A percentile compares a stretch with the other conserved stretches of the same genome.
phyloP scores from a whole-genome alignment of 2,113 vertebrate genomes.

The Daubentonia madagascariensis region DNA sequence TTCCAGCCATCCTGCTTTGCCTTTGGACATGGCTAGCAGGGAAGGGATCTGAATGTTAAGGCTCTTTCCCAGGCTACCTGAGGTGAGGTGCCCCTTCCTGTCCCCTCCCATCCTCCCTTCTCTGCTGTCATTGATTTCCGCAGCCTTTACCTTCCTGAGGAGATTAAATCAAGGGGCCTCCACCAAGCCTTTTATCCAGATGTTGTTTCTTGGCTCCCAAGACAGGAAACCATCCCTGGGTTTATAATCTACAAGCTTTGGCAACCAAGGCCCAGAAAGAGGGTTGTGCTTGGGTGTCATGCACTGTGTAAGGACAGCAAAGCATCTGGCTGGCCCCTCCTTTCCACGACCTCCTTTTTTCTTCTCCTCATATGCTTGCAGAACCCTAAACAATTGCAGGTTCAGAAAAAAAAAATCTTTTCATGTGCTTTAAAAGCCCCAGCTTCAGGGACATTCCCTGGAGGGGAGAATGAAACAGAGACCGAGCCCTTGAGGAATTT shows the following conservation, averaged over 20 bases:
- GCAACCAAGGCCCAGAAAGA: background rate
- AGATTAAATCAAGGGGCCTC: constrained; percentile 5
- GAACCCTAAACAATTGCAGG: background rate
- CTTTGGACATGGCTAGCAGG: accelerated
- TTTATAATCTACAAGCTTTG: background rate
- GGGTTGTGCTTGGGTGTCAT: background rate
- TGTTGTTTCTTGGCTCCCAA: background rate
- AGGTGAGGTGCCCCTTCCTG: background rate
- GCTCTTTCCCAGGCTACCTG: background rate
- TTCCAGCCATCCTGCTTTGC: background rate
- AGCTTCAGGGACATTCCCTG: background rate
- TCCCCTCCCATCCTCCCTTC: background rate
- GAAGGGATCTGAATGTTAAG: background rate
- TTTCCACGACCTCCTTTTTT: background rate
- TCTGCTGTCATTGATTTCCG: background rate
- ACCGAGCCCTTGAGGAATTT: background rate
- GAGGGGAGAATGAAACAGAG: background rate
- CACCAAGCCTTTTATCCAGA: constrained; percentile 17
- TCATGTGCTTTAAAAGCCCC: background rate
- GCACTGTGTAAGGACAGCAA: background rate
- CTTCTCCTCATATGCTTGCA: background rate
- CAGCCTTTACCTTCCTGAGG: background rate
- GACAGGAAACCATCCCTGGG: background rate
- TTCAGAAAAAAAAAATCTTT: background rate
- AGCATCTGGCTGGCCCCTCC: too few relatives aligned